Conservation (phyloP, 2,888 invertebrate genomes). For the Drosophila paracracens region DNA sequence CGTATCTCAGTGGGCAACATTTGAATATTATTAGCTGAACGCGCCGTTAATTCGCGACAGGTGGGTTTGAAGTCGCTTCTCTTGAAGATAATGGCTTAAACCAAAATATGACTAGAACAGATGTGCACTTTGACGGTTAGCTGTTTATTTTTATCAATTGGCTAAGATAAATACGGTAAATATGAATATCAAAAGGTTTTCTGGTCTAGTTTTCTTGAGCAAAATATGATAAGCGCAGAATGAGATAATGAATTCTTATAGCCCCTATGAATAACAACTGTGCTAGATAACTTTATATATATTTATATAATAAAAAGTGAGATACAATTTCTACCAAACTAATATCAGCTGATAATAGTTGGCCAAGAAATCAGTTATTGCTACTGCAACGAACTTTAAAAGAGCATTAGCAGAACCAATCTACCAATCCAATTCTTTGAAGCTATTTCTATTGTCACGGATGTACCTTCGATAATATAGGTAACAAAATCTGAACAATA, state of each 20-base stretch:
- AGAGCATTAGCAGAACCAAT: neutral
- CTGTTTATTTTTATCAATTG: neutral
- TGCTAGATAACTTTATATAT: neutral
- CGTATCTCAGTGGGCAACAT: neutral
- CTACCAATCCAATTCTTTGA: neutral
- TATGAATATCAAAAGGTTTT: neutral
- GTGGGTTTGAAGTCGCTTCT: neutral
- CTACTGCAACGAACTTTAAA: neutral
- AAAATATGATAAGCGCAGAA: neutral
- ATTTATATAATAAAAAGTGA: neutral
- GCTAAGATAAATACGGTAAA: neutral
- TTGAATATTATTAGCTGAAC: constrained; percentile 5
- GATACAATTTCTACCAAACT: neutral
- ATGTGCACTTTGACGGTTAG: neutral
- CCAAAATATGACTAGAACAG: neutral
- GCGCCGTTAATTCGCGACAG: constrained; percentile 21
- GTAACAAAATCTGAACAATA: neutral
- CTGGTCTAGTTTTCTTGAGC: neutral
- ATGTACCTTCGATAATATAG: neutral
- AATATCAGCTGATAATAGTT: neutral
- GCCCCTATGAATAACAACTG: neutral
- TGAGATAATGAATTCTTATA: neutral
- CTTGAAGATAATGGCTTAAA: neutral
- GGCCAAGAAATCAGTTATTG: neutral
- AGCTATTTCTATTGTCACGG: neutral